Percentiles rank a stretch among this genome's conserved stretches.
phyloP scores from a whole-genome alignment of 1,140 invertebrate species.

The Drosophila ananassae region DNA sequence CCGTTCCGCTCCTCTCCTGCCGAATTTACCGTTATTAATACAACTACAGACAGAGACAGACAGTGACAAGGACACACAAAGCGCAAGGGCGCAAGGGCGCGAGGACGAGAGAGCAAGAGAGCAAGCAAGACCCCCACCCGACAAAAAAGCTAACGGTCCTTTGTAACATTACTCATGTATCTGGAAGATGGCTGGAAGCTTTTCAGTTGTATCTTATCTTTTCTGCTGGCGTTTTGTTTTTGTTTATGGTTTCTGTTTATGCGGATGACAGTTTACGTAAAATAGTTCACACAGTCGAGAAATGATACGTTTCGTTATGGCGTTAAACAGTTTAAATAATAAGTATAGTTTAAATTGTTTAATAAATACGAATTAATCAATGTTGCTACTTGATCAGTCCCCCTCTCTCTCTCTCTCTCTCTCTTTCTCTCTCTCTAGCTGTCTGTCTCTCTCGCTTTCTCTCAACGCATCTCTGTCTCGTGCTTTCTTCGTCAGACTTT shows the following conservation, averaged over 20 bases:
- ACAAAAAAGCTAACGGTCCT: too few relatives aligned
- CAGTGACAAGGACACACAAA: slow-evolving; percentile 20
- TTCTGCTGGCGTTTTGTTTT: slow-evolving; percentile 1
- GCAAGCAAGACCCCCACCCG: background rate
- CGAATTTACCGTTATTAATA: slow-evolving; percentile 13
- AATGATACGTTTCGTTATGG: background rate
- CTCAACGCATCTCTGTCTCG: slow-evolving; percentile 2
- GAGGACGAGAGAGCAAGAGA: slow-evolving; percentile 4
- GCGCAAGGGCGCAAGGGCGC: background rate
- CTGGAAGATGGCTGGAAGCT: slow-evolving; percentile 35
- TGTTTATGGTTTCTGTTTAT: slow-evolving; percentile 1
- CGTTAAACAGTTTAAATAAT: slow-evolving; percentile 1
- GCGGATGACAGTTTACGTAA: background rate
- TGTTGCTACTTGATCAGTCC: background rate
- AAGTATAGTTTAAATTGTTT: background rate
- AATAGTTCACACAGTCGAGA: background rate
- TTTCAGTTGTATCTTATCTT: slow-evolving; percentile 1
- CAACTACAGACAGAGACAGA: slow-evolving; percentile 32
- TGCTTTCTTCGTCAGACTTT: slow-evolving; percentile 8
- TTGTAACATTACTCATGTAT: background rate
- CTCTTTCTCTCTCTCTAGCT: background rate
- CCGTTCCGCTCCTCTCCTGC: slow-evolving; percentile 15
- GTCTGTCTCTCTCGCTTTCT: background rate
- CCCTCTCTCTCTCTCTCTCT: background rate
- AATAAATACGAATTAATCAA: background rate